Percentiles rank a stretch among this genome's conserved stretches.
Conservation (phyloP, 2,888 invertebrate genomes). For the Calameuta pallipes region DNA sequence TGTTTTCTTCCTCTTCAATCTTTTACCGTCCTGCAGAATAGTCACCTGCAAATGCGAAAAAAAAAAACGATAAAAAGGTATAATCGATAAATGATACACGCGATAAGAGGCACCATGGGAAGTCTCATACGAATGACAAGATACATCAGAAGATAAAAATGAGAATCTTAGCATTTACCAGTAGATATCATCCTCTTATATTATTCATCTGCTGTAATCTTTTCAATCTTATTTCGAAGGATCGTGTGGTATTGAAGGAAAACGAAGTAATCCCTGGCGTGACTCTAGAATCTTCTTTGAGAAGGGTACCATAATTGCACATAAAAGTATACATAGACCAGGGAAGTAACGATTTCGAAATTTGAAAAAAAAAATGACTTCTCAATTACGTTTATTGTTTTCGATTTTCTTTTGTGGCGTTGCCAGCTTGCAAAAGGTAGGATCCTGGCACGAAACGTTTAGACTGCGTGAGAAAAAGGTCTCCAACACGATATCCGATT, state of each 20-base stretch:
- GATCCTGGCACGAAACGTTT: not conserved
- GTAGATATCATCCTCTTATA: too few species aligned
- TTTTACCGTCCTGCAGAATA: slow-evolving; percentile 64
- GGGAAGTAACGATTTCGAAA: not conserved
- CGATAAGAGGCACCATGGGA: too few species aligned
- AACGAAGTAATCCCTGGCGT: not conserved
- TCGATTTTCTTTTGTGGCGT: not conserved
- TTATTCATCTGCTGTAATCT: too few species aligned
- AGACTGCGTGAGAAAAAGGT: not conserved
- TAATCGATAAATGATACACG: not conserved
- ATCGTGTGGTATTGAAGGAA: too few species aligned
- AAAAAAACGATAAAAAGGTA: not conserved
- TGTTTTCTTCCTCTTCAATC: slow-evolving; percentile 68
- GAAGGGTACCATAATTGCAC: not conserved
- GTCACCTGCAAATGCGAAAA: slow-evolving; percentile 46
- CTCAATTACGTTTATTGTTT: not conserved
- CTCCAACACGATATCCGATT: not conserved
- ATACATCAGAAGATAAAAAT: too few species aligned
- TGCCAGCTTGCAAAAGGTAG: not conserved
- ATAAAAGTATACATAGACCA: not conserved
- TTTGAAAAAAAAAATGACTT: not conserved
- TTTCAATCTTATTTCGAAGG: too few species aligned
- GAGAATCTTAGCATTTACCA: too few species aligned
- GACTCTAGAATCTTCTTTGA: not conserved
- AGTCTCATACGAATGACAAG: too few species aligned